Evolutionary conservation across 2,797 vertebrate genomes (phyloP), one percentile per base, ranked within the genome.

Genomic region (Bovichtus diacanthus): DNA sequence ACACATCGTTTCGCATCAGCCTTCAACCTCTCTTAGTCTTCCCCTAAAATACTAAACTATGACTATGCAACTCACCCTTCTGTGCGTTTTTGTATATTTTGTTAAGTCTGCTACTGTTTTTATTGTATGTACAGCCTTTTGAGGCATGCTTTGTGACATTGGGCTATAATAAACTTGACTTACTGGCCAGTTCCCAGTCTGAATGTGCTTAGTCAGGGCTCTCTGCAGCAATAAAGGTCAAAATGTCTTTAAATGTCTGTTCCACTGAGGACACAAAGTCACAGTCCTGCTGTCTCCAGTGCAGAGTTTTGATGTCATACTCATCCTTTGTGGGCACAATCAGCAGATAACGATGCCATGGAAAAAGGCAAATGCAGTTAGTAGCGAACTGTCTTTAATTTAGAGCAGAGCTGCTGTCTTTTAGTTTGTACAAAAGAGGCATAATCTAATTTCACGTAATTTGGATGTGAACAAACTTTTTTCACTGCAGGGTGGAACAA

Each of bases 381-480:
- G 69, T 2, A 68, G 61, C 34, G 29, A 38, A 74, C 76, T 38
- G 74, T 79, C 80, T 81, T 60, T 82, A 83, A 88, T 84, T 81
- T 51, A 25, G 61, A 90, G 81, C 83, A 88, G 87, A 87, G 60
- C 67, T 36, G 83, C 79, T 58, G 75, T 70, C 65, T 55, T 46
- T 71, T 66, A 62, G 72, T 70, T 73, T 19, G 43, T 5, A 77
- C 63, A 77, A 68, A 82, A 76, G 69, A 73, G 34, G 21, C 23
- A 0, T 85, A 80, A 91, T 90, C 76, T 76, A 81, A 89, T 91
- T 89, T 81, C 1, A 56, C 19, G 43, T 76, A 3, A 67, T 84
- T 78, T 74, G 67, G 71, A 85, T 66, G 69, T 74, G 71, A 85
- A 80, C 75, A 75, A 80, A 63, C 75, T 44, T 81, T 62, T 83